Percentiles rank a stretch among this genome's conserved stretches.
phyloP scores from a whole-genome alignment of 2,797 vertebrate species.

The Gobionotothen gibberifrons region DNA sequence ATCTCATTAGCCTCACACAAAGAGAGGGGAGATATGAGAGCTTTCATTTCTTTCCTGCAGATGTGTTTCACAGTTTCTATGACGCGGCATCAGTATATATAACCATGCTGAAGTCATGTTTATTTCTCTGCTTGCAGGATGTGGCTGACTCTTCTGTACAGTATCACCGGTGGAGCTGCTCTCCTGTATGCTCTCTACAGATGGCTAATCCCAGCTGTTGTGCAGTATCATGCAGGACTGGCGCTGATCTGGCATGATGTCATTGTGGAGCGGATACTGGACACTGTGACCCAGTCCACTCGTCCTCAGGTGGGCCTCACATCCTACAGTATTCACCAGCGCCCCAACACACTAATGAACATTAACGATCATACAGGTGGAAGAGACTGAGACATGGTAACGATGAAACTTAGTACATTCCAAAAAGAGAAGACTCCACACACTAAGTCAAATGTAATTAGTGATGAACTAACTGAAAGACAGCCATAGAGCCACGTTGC shows the following conservation, averaged over 20 bases:
- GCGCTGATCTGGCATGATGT: conserved; percentile 81
- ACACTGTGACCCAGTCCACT: conserved; percentile 76
- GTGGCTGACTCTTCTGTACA: conserved; percentile 68
- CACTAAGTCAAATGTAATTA: too few relatives aligned
- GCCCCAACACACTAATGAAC: background rate
- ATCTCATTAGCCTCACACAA: conserved; percentile 81
- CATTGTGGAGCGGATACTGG: conserved; percentile 73
- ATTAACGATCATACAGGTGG: background rate
- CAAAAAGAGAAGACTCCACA: too few relatives aligned
- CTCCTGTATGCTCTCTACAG: conserved; percentile 71
- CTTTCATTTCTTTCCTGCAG: conserved; percentile 58
- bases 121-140: conserved; percentile 63
- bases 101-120: background rate
- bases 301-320: conserved; percentile 79
- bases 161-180: conserved; percentile 60
- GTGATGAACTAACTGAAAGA: too few relatives aligned
- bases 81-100: background rate
- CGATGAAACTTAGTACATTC: background rate
- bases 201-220: conserved; percentile 75
- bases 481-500: background rate
- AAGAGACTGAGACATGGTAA: background rate
- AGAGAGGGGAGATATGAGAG: conserved; percentile 50
- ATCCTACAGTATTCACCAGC: background rate
- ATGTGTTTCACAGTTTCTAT: conserved; percentile 25
- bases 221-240: conserved; percentile 75